phyloP scores from a whole-genome alignment of 2,888 invertebrate species.

The Lithosia quadra region DNA sequence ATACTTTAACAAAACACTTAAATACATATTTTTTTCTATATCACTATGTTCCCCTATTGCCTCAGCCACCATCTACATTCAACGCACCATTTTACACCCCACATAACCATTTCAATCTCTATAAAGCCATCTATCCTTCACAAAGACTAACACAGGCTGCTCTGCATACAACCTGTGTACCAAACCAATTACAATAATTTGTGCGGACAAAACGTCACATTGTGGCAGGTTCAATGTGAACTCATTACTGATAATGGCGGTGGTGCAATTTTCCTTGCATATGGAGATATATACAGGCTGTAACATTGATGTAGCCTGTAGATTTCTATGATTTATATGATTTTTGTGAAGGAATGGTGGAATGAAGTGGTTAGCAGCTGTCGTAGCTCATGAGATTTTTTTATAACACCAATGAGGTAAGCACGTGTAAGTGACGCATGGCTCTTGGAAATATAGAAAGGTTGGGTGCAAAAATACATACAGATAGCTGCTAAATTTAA shows the following conservation, averaged over 20 bases:
- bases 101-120: conserved; percentile 1
- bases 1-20: no score
- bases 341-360: no score
- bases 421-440: no score
- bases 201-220: conserved; percentile 24
- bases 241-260: conserved; percentile 58
- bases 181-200: conserved; percentile 53
- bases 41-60: not conserved
- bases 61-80: not conserved
- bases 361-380: not conserved
- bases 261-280: conserved; percentile 40
- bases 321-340: not conserved
- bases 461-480: no score
- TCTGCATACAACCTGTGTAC: conserved; percentile 27
- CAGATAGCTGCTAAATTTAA: no score
- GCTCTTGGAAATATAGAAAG: no score
- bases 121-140: not conserved
- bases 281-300: conserved; percentile 6
- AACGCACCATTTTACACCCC: not conserved
- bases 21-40: not conserved
- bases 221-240: conserved; percentile 42
- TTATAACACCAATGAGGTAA: not conserved
- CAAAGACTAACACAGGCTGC: not conserved
- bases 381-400: not conserved
- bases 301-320: not conserved